phyloP scores from a whole-genome alignment of 2,113 vertebrate species.

The Caloenas nicobarica region DNA sequence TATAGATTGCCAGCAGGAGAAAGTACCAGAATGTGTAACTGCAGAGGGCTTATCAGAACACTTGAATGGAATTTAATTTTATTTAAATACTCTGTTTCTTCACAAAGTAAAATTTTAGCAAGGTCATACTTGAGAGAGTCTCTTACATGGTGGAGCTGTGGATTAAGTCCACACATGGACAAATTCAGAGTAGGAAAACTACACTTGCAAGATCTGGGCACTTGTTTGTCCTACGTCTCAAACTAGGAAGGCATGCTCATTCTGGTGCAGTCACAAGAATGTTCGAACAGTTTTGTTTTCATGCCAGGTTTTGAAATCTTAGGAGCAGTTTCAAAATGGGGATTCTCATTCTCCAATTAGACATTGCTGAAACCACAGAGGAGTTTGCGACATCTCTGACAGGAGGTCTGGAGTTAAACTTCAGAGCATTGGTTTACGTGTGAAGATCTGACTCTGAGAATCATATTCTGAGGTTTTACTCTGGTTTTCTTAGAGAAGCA shows the following conservation, averaged over 20 bases:
- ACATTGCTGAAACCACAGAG: not conserved
- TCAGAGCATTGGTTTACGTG: not conserved
- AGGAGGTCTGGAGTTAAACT: not conserved
- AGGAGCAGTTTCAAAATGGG: not conserved
- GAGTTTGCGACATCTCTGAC: not conserved
- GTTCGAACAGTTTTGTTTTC: not conserved
- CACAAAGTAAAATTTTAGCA: not conserved
- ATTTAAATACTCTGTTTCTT: not conserved
- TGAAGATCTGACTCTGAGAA: not conserved
- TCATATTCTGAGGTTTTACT: not conserved
- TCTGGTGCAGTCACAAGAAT: not conserved
- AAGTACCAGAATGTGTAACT: not conserved
- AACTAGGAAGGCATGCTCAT: not conserved
- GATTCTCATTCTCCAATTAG: not conserved
- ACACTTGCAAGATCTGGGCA: not conserved
- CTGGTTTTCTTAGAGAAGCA: not conserved
- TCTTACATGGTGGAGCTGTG: not conserved
- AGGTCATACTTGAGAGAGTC: not conserved
- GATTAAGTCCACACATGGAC: not conserved
- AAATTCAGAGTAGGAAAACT: not conserved
- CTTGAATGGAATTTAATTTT: not conserved
- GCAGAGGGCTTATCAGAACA: not conserved
- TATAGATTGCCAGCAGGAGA: not conserved
- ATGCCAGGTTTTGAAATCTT: not conserved
- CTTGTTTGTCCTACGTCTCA: not conserved